Conservation (phyloP, 2,888 invertebrate genomes). For the Frankliniella intonsa region DNA sequence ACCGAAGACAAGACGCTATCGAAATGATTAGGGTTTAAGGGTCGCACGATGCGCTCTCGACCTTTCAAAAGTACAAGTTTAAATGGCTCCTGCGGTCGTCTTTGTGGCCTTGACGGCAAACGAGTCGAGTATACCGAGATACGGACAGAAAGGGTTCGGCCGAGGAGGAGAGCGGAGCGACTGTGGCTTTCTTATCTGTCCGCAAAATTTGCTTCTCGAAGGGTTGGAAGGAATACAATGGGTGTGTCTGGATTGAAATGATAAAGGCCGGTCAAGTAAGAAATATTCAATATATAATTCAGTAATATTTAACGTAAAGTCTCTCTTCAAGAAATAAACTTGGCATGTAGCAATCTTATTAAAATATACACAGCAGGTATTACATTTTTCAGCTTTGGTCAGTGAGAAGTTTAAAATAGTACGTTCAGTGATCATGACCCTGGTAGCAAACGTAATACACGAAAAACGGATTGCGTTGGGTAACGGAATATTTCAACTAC, state of each 20-base stretch:
- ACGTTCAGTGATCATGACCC: not conserved
- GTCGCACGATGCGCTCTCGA: too few relatives aligned
- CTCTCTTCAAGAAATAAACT: slow-evolving; percentile 11
- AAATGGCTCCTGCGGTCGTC: not conserved
- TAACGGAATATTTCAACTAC: not conserved
- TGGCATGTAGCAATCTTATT: not conserved
- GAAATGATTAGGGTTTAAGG: too few relatives aligned
- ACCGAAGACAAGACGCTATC: too few relatives aligned
- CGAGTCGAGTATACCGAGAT: not conserved
- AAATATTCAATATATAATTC: not conserved
- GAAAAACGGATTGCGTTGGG: not conserved
- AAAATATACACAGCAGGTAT: slow-evolving; percentile 1
- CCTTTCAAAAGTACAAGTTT: too few relatives aligned
- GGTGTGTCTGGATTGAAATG: not conserved
- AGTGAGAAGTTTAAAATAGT: not conserved
- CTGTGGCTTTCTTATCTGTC: too few relatives aligned
- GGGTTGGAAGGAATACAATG: too few relatives aligned
- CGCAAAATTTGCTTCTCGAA: too few relatives aligned
- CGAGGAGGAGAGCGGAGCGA: too few relatives aligned
- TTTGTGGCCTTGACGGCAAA: not conserved
- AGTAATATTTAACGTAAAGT: not conserved
- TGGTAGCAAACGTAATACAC: not conserved
- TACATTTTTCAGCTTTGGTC: slow-evolving; percentile 6
- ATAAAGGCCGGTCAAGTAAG: not conserved
- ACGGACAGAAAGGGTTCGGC: too few relatives aligned